A percentile compares a stretch with the other conserved stretches of the same genome.
Conservation (phyloP, 2,797 vertebrate species). For the Dryobates pubescens region DNA sequence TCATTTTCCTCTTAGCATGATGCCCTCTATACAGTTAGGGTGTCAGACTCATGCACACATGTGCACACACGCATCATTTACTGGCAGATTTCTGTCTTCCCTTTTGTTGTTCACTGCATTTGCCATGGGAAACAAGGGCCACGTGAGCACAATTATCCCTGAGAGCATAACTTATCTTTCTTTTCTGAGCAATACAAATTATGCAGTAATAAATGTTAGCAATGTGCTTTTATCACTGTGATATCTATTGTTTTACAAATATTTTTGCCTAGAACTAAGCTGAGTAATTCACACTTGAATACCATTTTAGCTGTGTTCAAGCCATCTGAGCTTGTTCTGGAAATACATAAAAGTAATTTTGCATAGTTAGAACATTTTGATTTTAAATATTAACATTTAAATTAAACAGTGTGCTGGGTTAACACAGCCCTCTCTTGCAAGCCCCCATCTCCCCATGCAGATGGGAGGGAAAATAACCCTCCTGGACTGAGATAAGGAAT, state of each 20-base stretch:
- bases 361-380: background rate
- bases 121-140: background rate
- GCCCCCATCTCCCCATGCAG: too few relatives aligned
- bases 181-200: background rate
- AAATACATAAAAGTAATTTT: background rate
- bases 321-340: conserved; percentile 1
- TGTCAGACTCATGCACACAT: background rate
- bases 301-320: background rate
- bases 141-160: background rate
- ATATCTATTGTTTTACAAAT: background rate
- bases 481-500: too few relatives aligned
- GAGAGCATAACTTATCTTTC: background rate
- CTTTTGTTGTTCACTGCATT: background rate
- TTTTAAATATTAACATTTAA: conserved; percentile 20
- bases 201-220: background rate
- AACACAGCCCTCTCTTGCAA: too few relatives aligned
- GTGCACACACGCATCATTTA: background rate
- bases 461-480: too few relatives aligned
- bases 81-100: background rate
- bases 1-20: background rate
- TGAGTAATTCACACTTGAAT: background rate
- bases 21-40: background rate
- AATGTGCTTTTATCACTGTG: background rate
- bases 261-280: background rate
- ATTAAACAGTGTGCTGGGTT: background rate